Evolutionary conservation across 2,888 invertebrate species (phyloP).

Genomic region (Crossocerus cetratus): DNA sequence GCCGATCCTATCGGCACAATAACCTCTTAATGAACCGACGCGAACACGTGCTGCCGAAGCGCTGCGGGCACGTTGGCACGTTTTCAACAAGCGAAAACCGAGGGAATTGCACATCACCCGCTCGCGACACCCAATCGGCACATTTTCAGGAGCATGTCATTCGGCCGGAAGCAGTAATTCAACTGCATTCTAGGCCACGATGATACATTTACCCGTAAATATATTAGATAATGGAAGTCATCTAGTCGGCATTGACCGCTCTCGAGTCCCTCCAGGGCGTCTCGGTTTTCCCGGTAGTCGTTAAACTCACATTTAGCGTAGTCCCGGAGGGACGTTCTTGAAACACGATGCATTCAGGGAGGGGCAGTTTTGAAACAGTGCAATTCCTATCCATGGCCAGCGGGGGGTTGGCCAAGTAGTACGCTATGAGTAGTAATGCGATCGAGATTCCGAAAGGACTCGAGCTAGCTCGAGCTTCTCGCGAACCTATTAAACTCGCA

Average conservation of each 20-base stretch:
- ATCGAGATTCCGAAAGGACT: no score
- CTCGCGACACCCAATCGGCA: conserved; percentile 45
- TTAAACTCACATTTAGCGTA: conserved; percentile 48
- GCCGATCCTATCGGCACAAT: no score
- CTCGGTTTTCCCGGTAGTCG: conserved; percentile 37
- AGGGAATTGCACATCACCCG: conserved; percentile 37
- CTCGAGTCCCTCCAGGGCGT: conserved; percentile 48
- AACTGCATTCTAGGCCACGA: conserved; percentile 63
- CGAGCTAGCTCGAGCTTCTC: no score
- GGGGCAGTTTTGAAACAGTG: neutral
- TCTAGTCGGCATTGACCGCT: conserved; percentile 64
- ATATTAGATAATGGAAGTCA: conserved; percentile 55
- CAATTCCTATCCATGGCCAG: conserved; percentile 7
- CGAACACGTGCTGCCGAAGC: no score
- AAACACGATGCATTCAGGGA: conserved; percentile 37
- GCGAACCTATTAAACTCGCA: neutral
- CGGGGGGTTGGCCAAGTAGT: no score
- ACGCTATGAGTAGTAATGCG: no score
- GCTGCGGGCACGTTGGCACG: conserved; percentile 12
- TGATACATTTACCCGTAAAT: no score
- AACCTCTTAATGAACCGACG: no score
- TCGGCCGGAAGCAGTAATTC: no score
- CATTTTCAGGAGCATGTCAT: conserved; percentile 55
- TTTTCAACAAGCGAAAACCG: conserved; percentile 30
- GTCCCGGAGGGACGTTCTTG: conserved; percentile 19